Conservation (phyloP, 1,140 invertebrate species). For the Brachionus rubens region DNA sequence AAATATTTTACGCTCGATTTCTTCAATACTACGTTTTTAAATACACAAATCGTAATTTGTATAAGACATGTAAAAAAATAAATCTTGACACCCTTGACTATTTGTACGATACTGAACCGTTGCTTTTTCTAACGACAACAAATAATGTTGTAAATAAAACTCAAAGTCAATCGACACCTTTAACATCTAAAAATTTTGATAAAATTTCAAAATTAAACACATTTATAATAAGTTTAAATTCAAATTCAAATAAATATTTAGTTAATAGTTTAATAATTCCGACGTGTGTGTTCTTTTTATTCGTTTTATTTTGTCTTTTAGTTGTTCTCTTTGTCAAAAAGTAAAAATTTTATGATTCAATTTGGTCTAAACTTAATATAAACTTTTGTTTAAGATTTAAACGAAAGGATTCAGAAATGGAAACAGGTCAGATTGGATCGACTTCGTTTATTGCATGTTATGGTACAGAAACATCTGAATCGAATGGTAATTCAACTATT, state of each 20-base stretch:
- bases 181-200: background rate
- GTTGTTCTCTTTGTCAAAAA: background rate
- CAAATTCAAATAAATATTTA: background rate
- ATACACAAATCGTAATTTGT: background rate
- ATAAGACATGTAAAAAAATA: background rate
- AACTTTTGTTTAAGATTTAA: background rate
- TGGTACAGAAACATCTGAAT: background rate
- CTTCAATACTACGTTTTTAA: background rate
- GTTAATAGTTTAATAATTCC: conserved; percentile 2
- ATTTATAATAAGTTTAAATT: no score
- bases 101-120: background rate
- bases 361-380: background rate
- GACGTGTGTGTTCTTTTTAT: background rate
- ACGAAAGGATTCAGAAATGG: background rate
- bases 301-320: background rate
- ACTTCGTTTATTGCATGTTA: conserved; percentile 5
- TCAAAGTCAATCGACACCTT: background rate
- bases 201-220: background rate
- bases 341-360: background rate
- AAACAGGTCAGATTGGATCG: background rate
- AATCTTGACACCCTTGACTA: background rate
- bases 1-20: background rate
- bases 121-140: background rate
- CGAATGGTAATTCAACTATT: background rate
- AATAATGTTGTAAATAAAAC: background rate